phyloP scores from a whole-genome alignment of 2,113 vertebrate species.

The Cinclus cinclus region DNA sequence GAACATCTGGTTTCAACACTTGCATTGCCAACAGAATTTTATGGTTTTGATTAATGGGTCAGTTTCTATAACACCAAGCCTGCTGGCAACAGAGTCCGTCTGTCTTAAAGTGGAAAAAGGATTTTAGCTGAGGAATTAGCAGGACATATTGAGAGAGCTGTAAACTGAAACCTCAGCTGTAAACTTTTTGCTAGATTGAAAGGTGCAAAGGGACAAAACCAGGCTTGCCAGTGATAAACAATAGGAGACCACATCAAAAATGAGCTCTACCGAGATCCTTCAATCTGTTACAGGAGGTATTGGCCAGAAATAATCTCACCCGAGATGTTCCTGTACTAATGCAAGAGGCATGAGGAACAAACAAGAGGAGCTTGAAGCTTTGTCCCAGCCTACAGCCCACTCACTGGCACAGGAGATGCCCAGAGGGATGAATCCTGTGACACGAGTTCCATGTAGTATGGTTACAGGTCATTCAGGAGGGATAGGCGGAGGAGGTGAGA shows the following conservation, averaged over 20 bases:
- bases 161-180: not conserved
- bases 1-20: not conserved
- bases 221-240: not conserved
- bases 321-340: not conserved
- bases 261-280: not conserved
- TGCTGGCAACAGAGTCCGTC: not conserved
- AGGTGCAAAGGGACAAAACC: not conserved
- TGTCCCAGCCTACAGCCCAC: not conserved
- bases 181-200: no score
- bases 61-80: not conserved
- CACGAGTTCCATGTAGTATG: rapidly evolving
- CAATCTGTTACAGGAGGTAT: not conserved
- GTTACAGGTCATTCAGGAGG: not conserved
- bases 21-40: not conserved
- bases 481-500: not conserved
- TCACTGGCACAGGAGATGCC: not conserved
- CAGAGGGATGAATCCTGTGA: not conserved
- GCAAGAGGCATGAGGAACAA: not conserved
- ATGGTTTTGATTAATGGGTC: not conserved
- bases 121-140: not conserved
- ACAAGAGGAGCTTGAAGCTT: not conserved
- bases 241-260: not conserved
- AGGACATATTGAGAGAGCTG: not conserved
- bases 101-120: not conserved
- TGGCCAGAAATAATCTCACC: not conserved